Evolutionary conservation across 2,888 invertebrate genomes (phyloP), one percentile per base, ranked within the genome.

Genomic region (Mylabris sibirica): DNA sequence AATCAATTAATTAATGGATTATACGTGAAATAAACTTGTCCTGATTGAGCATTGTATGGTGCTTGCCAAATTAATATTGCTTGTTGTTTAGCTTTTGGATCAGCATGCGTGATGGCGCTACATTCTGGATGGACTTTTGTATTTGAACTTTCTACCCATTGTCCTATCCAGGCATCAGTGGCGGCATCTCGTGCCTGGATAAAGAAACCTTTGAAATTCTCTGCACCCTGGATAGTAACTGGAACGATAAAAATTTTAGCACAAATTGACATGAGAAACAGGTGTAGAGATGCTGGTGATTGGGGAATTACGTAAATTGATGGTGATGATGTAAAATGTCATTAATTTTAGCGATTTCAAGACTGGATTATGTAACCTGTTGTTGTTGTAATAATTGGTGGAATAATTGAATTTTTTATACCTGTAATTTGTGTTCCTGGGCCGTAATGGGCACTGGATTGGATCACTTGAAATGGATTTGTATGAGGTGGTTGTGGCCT

Each of bases 11-110:
- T n/a, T 17, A 8, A 20, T 53, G 49, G 3, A 41, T 63, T 17
- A 44, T 87, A 94, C 94, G 93, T 93, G 80, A 94, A 94, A 82
- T 92, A 94, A 60, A 94, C 93, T 75, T 88, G 88, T 74, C 93
- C 94, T 11, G 84, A 85, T 64, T 75, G 77, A 0, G 87, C 84
- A 75, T 91, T 87, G 3, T 87, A 84, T 0, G 94, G 94, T 1
- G 93, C 92, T 77, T 89, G 89, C 94, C 94, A 94, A 57, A 92
- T 85, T 20, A 94, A 86, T 24, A 90, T 91, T 0, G 93, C 93
- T 64, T 90, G 88, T 70, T 90, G 85, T 83, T 94, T 94, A 76
- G 91, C 91, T 66, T 89, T 87, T 8, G 92, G 91, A 83, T 93
- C 93, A 0, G 90, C 92, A 81, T 94, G 94, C 3, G 94, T 94